Evolutionary conservation across 2,888 invertebrate species (phyloP).

Genomic region (Gnatocerus cornutus): DNA sequence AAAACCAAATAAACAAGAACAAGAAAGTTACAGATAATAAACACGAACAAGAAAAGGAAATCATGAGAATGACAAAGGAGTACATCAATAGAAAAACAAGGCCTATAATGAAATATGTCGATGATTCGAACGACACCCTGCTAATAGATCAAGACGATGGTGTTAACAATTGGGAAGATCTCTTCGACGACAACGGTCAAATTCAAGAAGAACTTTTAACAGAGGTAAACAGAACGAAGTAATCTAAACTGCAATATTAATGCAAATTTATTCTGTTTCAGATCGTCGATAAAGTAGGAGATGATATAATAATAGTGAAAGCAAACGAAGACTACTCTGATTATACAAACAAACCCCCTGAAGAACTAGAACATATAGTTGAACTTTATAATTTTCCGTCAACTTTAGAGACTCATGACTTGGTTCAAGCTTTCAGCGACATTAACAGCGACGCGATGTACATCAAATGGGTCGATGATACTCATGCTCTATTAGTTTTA

Average conservation of each 20-base stretch:
- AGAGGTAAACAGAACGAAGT: conserved; percentile 58
- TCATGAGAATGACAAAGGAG: conserved; percentile 67
- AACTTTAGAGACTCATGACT: conserved; percentile 67
- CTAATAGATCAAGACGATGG: conserved; percentile 60
- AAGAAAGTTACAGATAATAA: conserved; percentile 54
- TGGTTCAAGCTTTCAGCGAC: conserved; percentile 67
- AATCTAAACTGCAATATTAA: neutral
- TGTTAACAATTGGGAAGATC: conserved; percentile 69
- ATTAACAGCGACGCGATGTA: conserved; percentile 68
- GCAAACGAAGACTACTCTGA: conserved; percentile 64
- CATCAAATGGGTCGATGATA: conserved; percentile 69
- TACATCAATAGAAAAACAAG: conserved; percentile 67
- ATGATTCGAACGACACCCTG: conserved; percentile 61
- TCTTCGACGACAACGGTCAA: conserved; percentile 67
- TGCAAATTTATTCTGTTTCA: conserved; percentile 44
- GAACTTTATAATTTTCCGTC: conserved; percentile 69
- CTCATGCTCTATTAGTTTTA: conserved; percentile 68
- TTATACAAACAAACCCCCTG: conserved; percentile 59
- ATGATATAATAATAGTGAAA: conserved; percentile 62
- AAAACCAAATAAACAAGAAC: conserved; percentile 46
- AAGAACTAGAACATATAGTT: conserved; percentile 68
- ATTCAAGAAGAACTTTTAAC: conserved; percentile 61
- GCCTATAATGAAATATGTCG: conserved; percentile 67
- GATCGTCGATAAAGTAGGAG: conserved; percentile 65
- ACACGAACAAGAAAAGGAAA: conserved; percentile 67